These are phyloP conservation scores for Crioceris asparagi DNA, from an alignment of 2,888 invertebrate genomes.

Conservation along the genomic window DNA sequence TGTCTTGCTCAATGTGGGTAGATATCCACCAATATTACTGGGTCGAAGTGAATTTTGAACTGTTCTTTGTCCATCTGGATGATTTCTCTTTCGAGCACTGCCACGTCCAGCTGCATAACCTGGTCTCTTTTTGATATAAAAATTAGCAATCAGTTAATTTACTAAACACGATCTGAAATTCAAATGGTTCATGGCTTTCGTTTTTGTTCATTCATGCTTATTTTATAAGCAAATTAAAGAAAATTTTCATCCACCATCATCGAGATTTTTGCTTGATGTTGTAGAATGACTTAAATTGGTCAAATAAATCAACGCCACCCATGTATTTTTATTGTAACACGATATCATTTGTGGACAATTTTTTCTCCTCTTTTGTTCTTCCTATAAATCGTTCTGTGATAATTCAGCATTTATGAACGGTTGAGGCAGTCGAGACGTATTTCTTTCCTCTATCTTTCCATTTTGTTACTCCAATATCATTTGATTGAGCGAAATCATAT, in stretches of 20 bases:
- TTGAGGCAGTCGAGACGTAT: constrained; percentile 10
- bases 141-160: constrained; percentile 1
- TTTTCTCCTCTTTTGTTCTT: constrained; percentile 8
- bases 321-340: constrained; percentile 9
- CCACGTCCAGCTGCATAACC: constrained; percentile 1
- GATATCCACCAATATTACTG: constrained; percentile 2
- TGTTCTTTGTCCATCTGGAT: constrained; percentile 3
- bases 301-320: no score
- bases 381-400: constrained; percentile 2
- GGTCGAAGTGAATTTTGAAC: constrained; percentile 3
- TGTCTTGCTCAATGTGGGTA: constrained; percentile 3
- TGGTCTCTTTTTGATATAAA: constrained; percentile 1
- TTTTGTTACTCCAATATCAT: constrained; percentile 9
- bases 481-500: constrained; percentile 11
- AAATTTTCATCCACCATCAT: no score
- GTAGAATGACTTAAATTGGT: no score
- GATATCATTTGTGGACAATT: constrained; percentile 7
- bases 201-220: background rate
- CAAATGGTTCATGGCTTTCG: constrained; percentile 1
- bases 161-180: background rate
- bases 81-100: constrained; percentile 2
- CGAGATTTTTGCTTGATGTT: no score
- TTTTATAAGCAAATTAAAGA: constrained; percentile 2
- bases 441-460: constrained; percentile 11
- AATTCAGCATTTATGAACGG: constrained; percentile 9